Evolutionary conservation across 1,140 invertebrate species (phyloP).

Genomic region (Liolophura sinensis): DNA sequence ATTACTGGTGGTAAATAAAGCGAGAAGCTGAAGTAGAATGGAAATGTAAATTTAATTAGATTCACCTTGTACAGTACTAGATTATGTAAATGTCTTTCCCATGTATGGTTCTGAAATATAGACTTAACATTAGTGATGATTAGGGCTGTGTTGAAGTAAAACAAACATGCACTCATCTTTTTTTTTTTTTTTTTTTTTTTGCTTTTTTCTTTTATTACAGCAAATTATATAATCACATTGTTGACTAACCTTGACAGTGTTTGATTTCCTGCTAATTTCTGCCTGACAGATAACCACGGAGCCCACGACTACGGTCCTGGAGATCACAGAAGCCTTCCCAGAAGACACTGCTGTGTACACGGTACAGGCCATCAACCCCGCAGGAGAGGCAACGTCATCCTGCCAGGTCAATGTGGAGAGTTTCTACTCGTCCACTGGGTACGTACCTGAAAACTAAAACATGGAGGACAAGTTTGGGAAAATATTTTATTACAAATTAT

Average conservation of each 20-base stretch:
- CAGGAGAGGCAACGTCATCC: constrained; percentile 66
- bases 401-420: constrained; percentile 51
- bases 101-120: too few relatives aligned
- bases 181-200: not conserved
- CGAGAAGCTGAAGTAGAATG: too few relatives aligned
- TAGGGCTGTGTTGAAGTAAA: too few relatives aligned
- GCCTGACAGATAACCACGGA: constrained; percentile 46
- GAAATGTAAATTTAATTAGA: too few relatives aligned
- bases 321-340: constrained; percentile 94
- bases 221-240: not conserved
- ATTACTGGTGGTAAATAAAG: too few relatives aligned
- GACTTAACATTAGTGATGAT: too few relatives aligned
- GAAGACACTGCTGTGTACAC: constrained; percentile 97
- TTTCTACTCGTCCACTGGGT: constrained; percentile 50
- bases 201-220: not conserved
- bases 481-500: too few relatives aligned
- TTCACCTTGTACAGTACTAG: too few relatives aligned
- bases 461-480: too few relatives aligned
- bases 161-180: too few relatives aligned
- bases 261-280: constrained; percentile 5
- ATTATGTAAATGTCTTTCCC: too few relatives aligned
- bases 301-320: constrained; percentile 65
- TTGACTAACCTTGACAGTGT: too few relatives aligned
- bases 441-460: constrained; percentile 15
- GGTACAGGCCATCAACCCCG: constrained; percentile 92